Conservation (phyloP, 2,888 invertebrate genomes). For the Operophtera brumata region DNA sequence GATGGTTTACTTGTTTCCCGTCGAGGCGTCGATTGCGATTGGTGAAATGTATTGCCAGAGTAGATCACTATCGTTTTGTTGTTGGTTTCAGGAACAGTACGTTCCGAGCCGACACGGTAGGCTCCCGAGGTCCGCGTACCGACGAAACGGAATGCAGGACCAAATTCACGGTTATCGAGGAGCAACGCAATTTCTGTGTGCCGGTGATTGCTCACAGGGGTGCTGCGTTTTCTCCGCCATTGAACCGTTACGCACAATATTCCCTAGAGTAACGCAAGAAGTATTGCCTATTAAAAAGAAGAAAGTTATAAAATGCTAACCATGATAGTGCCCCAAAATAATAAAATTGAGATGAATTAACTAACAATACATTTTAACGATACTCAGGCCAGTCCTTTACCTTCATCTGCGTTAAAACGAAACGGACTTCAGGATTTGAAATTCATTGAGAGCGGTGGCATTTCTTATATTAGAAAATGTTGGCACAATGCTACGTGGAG, state of each 20-base stretch:
- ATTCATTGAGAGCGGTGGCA: slow-evolving; percentile 61
- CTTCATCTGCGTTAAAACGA: slow-evolving; percentile 66
- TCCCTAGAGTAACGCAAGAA: slow-evolving; percentile 61
- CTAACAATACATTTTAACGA: slow-evolving; percentile 22
- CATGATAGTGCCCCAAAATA: not conserved
- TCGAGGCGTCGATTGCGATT: slow-evolving; percentile 13
- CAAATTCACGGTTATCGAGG: slow-evolving; percentile 71
- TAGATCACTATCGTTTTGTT: slow-evolving; percentile 47
- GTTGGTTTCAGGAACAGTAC: slow-evolving; percentile 77
- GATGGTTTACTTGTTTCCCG: slow-evolving; percentile 15
- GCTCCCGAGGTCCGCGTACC: slow-evolving; percentile 64
- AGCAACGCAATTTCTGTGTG: slow-evolving; percentile 61
- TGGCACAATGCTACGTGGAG: slow-evolving; percentile 58
- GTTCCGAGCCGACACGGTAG: slow-evolving; percentile 69
- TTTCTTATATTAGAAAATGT: slow-evolving; percentile 65
- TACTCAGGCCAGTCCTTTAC: slow-evolving; percentile 62
- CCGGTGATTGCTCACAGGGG: slow-evolving; percentile 36
- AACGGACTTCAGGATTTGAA: slow-evolving; percentile 72
- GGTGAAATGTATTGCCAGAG: slow-evolving; percentile 26
- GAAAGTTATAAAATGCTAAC: slow-evolving; percentile 45
- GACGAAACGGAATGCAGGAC: slow-evolving; percentile 70
- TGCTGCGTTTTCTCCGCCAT: slow-evolving; percentile 55
- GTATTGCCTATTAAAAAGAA: slow-evolving; percentile 52
- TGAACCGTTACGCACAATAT: slow-evolving; percentile 56
- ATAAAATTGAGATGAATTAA: slow-evolving; percentile 6